Percentiles rank a stretch among this genome's conserved stretches.
These are phyloP conservation scores for Danio choprae DNA, from an alignment of 2,797 vertebrate species.

Conservation along the genomic window DNA sequence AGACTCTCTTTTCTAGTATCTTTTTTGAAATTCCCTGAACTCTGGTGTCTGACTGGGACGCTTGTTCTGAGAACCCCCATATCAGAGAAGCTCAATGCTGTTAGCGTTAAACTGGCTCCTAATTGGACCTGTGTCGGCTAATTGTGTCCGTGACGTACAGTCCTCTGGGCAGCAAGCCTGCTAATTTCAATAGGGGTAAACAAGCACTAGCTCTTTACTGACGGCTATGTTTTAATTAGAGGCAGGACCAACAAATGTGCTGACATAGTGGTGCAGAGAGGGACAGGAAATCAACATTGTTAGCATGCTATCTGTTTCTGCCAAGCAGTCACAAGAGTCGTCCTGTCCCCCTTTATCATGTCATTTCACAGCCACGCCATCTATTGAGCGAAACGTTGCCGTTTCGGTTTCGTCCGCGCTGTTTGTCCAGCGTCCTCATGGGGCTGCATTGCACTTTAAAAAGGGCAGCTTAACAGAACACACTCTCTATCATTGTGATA, in stretches of 20 bases:
- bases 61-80: background rate
- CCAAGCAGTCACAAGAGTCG: slow-evolving; percentile 41
- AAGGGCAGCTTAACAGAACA: slow-evolving; percentile 30
- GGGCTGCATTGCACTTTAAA: slow-evolving; percentile 47
- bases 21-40: slow-evolving; percentile 4
- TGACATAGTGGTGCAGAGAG: slow-evolving; percentile 40
- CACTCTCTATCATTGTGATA: slow-evolving; percentile 38
- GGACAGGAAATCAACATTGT: slow-evolving; percentile 50
- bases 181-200: slow-evolving; percentile 83
- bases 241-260: slow-evolving; percentile 58
- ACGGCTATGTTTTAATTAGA: slow-evolving; percentile 76
- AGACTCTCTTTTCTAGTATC: slow-evolving; percentile 8
- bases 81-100: slow-evolving; percentile 28
- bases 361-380: slow-evolving; percentile 16
- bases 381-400: slow-evolving; percentile 24
- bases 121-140: slow-evolving; percentile 30
- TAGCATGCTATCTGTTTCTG: slow-evolving; percentile 41
- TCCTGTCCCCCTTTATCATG: slow-evolving; percentile 30
- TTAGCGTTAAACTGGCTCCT: slow-evolving; percentile 24
- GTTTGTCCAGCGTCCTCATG: slow-evolving; percentile 31
- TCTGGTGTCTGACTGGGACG: background rate
- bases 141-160: background rate
- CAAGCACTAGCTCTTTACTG: slow-evolving; percentile 75
- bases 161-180: slow-evolving; percentile 32
- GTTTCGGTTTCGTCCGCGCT: slow-evolving; percentile 19